These are phyloP conservation scores for Pollenia amentaria DNA, from an alignment of 2,888 invertebrate species.

Conservation along the genomic window DNA sequence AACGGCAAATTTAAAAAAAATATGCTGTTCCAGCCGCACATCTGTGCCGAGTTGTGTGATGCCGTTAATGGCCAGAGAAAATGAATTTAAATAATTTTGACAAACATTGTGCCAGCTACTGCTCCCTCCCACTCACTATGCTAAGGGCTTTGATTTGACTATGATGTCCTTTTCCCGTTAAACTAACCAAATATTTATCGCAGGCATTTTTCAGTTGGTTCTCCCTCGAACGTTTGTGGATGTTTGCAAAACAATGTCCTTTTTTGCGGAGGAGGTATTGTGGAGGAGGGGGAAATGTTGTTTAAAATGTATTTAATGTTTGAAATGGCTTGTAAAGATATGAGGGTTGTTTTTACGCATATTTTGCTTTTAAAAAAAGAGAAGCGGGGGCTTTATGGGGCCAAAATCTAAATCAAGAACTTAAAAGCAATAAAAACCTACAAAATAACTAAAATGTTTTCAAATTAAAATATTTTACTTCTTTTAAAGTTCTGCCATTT, in stretches of 20 bases:
- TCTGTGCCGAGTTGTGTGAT: constrained; percentile 51
- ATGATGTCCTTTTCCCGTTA: constrained; percentile 50
- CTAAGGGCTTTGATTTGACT: background rate
- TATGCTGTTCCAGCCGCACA: constrained; percentile 35
- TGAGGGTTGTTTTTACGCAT: constrained; percentile 65
- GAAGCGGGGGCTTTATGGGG: background rate
- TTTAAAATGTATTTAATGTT: constrained; percentile 72
- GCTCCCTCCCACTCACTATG: background rate
- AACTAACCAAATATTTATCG: constrained; percentile 56
- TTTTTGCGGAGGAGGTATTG: background rate
- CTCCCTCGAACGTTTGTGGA: constrained; percentile 27
- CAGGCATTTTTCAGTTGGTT: constrained; percentile 48
- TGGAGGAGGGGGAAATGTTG: background rate
- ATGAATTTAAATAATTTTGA: constrained; percentile 70
- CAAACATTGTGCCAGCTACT: constrained; percentile 36
- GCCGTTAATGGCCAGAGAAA: constrained; percentile 58
- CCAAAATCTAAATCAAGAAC: background rate
- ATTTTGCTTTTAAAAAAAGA: constrained; percentile 18
- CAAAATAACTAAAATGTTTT: background rate
- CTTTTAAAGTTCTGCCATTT: constrained; percentile 12
- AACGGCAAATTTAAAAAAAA: constrained; percentile 17
- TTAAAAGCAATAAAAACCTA: constrained; percentile 27
- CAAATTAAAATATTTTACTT: background rate
- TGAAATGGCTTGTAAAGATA: constrained; percentile 56
- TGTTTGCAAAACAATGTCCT: constrained; percentile 66